These are phyloP conservation scores for Thinocorus orbignyianus DNA, from an alignment of 2,113 vertebrate species.

Conservation along the genomic window DNA sequence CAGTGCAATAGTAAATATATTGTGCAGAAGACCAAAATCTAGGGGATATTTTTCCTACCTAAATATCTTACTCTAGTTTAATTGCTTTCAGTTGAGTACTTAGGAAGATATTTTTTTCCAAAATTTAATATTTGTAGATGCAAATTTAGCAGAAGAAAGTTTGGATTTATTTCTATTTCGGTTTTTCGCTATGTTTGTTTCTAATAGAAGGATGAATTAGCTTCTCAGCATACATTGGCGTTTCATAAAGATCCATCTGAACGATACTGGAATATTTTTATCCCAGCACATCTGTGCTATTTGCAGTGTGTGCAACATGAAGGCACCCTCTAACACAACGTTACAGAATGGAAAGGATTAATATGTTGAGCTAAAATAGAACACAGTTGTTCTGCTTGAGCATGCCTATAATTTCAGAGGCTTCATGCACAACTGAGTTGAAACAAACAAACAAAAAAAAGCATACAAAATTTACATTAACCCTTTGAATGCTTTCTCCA, in stretches of 20 bases:
- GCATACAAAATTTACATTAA: not conserved
- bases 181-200: slow-evolving; percentile 12
- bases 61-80: not conserved
- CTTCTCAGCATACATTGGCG: not conserved
- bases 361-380: not conserved
- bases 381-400: not conserved
- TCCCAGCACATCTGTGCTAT: slow-evolving; percentile 39
- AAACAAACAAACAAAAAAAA: not conserved
- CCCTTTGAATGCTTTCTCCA: not conserved
- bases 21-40: not conserved
- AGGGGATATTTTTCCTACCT: not conserved
- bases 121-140: slow-evolving; percentile 15
- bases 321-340: slow-evolving; percentile 25
- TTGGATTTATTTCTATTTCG: not conserved
- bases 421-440: not conserved
- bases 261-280: slow-evolving; percentile 39
- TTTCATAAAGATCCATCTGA: slow-evolving; percentile 45
- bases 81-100: not conserved
- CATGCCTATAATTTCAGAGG: not conserved
- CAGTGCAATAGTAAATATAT: not conserved
- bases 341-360: not conserved
- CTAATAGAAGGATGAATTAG: slow-evolving; percentile 42
- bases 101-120: not conserved
- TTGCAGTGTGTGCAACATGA: not conserved
- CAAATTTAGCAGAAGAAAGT: not conserved